Conservation (phyloP, 1,140 invertebrate genomes). For the Paralvinella palmiformis region DNA sequence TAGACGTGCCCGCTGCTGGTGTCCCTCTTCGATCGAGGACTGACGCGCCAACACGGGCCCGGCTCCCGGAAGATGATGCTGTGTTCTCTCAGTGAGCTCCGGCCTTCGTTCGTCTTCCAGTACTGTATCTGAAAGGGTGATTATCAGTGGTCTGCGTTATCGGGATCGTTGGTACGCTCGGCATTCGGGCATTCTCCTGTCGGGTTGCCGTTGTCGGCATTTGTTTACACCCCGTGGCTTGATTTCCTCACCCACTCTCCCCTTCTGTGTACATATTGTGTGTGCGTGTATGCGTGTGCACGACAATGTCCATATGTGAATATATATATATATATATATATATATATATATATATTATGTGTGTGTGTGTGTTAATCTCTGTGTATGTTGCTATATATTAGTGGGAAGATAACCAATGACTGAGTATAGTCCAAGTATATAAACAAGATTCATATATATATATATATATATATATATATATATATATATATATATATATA, state of each 20-base stretch:
- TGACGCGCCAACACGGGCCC: slow-evolving; percentile 8
- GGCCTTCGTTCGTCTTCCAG: slow-evolving; percentile 16
- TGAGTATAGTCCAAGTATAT: slow-evolving; percentile 2
- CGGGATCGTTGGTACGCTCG: too few species aligned
- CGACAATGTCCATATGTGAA: background rate
- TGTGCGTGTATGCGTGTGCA: too few species aligned
- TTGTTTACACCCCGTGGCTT: too few species aligned
- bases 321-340: slow-evolving; percentile 19
- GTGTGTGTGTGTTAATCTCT: too few species aligned
- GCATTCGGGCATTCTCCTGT: too few species aligned
- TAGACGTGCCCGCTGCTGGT: slow-evolving; percentile 17
- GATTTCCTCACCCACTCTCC: too few species aligned
- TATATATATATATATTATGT: slow-evolving; percentile 17
- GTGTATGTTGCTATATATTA: background rate
- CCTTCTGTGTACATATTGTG: background rate
- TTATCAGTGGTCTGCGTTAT: too few species aligned
- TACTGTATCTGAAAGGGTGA: slow-evolving; percentile 16
- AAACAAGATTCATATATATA: slow-evolving; percentile 15
- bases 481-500: background rate
- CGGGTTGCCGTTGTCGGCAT: too few species aligned
- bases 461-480: slow-evolving; percentile 7
- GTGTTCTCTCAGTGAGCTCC: slow-evolving; percentile 13
- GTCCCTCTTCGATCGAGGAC: background rate
- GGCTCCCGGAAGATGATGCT: slow-evolving; percentile 20
- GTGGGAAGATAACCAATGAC: background rate